Evolutionary conservation across 2,113 vertebrate genomes (phyloP).

Genomic region (Cochlearius cochlearius): DNA sequence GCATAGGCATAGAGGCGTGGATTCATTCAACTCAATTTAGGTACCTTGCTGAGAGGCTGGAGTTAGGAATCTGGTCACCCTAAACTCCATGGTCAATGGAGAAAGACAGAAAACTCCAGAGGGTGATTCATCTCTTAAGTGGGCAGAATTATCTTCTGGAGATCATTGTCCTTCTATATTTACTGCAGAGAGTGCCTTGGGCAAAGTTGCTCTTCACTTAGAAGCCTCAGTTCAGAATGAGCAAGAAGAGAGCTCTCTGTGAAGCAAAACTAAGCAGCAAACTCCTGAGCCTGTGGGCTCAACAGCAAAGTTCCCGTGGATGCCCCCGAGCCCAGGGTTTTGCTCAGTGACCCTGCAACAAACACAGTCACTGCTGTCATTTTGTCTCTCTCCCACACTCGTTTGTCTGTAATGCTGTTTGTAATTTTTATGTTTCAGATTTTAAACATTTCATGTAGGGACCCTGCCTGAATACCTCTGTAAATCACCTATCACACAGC

Average conservation of each 20-base stretch:
- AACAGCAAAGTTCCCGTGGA: not conserved
- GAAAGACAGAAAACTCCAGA: not conserved
- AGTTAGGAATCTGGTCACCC: not conserved
- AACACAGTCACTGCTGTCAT: not conserved
- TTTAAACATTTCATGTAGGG: constrained; percentile 43
- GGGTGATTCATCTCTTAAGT: not conserved
- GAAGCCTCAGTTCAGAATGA: not conserved
- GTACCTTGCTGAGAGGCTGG: not conserved
- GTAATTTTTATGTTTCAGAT: constrained; percentile 18
- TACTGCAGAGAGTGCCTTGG: not conserved
- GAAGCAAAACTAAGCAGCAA: not conserved
- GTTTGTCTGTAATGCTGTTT: constrained; percentile 13
- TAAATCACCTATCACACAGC: constrained; percentile 43
- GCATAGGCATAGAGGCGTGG: not conserved
- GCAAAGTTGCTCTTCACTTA: not conserved
- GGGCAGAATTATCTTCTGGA: not conserved
- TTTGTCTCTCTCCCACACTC: not conserved
- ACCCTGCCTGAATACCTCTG: constrained; percentile 30
- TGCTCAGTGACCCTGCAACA: constrained; percentile 1
- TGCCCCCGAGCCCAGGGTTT: not conserved
- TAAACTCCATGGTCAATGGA: not conserved
- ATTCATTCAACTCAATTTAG: not conserved
- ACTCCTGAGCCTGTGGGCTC: not conserved
- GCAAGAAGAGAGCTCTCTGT: not conserved
- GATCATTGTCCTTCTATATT: not conserved